Percentiles rank a stretch among this genome's conserved stretches.
These are phyloP conservation scores for Catocala nupta DNA, from an alignment of 2,888 invertebrate species.

Conservation along the genomic window DNA sequence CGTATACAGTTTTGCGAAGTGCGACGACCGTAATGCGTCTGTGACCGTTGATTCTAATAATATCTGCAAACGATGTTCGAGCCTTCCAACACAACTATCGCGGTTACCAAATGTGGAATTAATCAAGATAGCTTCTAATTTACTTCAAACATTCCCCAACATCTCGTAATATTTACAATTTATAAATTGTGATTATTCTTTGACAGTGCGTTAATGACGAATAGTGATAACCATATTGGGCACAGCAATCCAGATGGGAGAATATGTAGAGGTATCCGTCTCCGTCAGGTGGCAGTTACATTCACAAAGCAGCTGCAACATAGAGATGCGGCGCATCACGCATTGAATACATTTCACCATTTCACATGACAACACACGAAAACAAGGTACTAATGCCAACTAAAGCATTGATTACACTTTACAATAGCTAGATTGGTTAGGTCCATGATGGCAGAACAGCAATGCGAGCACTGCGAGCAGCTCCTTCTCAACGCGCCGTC, in stretches of 20 bases:
- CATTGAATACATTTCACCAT: constrained; percentile 58
- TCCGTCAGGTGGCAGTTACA: constrained; percentile 54
- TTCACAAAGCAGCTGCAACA: constrained; percentile 55
- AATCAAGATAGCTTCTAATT: background rate
- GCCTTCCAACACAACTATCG: constrained; percentile 40
- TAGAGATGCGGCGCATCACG: constrained; percentile 54
- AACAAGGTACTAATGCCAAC: constrained; percentile 10
- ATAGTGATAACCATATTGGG: constrained; percentile 58
- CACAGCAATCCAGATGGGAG: constrained; percentile 56
- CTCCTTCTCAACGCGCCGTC: constrained; percentile 52
- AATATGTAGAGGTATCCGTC: constrained; percentile 44
- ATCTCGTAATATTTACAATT: too few relatives aligned
- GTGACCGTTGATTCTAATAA: constrained; percentile 68
- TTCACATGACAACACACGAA: constrained; percentile 40
- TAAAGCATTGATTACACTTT: constrained; percentile 23
- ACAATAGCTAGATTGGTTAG: constrained; percentile 21
- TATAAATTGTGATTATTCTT: background rate
- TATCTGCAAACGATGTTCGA: constrained; percentile 61
- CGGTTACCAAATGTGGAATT: constrained; percentile 42
- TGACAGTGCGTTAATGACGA: constrained; percentile 20
- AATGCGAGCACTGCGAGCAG: constrained; percentile 28
- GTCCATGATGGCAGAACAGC: constrained; percentile 31
- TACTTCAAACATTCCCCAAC: background rate
- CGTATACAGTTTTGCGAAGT: constrained; percentile 65
- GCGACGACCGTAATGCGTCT: constrained; percentile 72